phyloP scores from a whole-genome alignment of 2,113 vertebrate genomes.

The Tapirus terrestris region DNA sequence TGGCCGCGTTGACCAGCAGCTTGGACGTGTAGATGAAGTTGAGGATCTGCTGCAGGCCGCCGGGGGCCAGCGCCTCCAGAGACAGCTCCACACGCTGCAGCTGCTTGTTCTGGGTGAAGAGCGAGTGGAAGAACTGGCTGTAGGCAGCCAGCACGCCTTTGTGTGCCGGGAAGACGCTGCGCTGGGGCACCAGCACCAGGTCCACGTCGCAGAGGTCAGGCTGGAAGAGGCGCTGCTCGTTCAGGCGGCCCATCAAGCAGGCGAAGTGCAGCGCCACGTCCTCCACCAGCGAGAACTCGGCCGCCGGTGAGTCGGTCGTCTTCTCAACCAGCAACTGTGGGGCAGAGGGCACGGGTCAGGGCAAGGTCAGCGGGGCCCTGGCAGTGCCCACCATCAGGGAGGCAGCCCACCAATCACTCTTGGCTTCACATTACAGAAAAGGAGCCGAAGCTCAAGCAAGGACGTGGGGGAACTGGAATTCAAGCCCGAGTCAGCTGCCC shows the following conservation, averaged over 20 bases:
- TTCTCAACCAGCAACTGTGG: conserved; percentile 97
- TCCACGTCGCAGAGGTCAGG: conserved; percentile 96
- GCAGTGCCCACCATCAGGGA: neutral
- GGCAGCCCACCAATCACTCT: neutral
- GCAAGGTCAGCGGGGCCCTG: neutral
- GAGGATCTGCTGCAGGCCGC: conserved; percentile 96
- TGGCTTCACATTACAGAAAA: neutral
- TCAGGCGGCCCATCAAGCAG: conserved; percentile 98
- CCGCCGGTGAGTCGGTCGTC: conserved; percentile 94
- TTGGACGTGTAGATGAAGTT: conserved; percentile 98
- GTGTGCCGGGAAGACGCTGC: conserved; percentile 94
- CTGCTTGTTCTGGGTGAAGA: conserved; percentile 96
- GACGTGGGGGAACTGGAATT: neutral
- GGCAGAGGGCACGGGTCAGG: neutral
- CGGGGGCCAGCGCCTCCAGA: conserved; percentile 92
- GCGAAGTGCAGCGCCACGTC: conserved; percentile 96
- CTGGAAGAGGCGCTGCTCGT: conserved; percentile 96
- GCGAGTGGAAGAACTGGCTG: conserved; percentile 97
- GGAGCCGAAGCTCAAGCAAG: neutral
- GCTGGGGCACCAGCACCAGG: conserved; percentile 96
- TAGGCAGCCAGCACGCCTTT: conserved; percentile 96
- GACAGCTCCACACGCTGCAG: conserved; percentile 95
- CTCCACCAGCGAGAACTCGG: conserved; percentile 96
- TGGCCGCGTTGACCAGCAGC: conserved; percentile 94
- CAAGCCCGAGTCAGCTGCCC: neutral